These are phyloP conservation scores for Phortica magna DNA, from an alignment of 2,888 invertebrate genomes.

Conservation along the genomic window DNA sequence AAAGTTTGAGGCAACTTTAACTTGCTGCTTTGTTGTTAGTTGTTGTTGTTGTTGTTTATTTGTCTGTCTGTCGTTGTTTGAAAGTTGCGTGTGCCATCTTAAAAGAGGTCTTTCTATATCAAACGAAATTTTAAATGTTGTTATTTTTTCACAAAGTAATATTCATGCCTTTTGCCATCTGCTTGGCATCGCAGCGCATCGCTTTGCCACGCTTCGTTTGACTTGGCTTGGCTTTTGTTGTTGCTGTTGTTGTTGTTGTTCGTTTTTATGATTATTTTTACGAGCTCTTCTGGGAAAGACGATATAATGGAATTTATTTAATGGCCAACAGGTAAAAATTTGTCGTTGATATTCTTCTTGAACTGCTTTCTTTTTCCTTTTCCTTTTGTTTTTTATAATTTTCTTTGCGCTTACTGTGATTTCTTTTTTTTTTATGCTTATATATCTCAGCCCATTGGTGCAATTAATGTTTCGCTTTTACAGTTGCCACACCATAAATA, in stretches of 20 bases:
- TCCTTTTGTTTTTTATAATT: background rate
- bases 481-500: background rate
- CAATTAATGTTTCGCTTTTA: background rate
- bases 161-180: constrained; percentile 28
- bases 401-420: constrained; percentile 4
- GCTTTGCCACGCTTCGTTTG: too few species aligned
- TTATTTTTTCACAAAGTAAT: constrained; percentile 33
- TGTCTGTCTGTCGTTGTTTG: constrained; percentile 1
- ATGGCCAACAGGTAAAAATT: constrained; percentile 74
- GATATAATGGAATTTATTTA: constrained; percentile 71
- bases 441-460: background rate
- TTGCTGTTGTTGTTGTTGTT: constrained; percentile 18
- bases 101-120: background rate
- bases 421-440: background rate
- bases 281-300: constrained; percentile 47
- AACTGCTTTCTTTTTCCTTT: background rate
- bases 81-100: background rate
- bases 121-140: constrained; percentile 40
- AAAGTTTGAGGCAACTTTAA: background rate
- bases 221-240: background rate
- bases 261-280: constrained; percentile 42
- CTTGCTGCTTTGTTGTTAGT: background rate
- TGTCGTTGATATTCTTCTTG: constrained; percentile 49
- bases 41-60: constrained; percentile 19
- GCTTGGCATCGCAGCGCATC: too few species aligned